Percentiles rank a stretch among this genome's conserved stretches.
Conservation (phyloP, 2,888 invertebrate species). For the Orgyia antiqua region DNA sequence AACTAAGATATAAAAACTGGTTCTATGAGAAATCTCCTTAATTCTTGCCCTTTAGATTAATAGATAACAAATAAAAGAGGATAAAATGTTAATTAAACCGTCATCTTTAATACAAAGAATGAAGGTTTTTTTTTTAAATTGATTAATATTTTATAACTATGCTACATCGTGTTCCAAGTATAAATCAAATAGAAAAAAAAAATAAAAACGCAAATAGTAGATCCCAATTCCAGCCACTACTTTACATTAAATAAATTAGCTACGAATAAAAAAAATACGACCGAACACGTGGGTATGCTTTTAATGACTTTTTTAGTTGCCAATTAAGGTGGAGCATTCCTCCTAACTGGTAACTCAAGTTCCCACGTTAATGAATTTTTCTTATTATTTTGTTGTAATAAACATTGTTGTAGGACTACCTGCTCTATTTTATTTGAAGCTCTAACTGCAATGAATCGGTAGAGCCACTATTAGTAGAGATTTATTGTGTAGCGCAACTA, state of each 20-base stretch:
- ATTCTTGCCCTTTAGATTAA: too few relatives aligned
- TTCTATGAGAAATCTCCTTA: too few relatives aligned
- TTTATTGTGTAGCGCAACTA: too few relatives aligned
- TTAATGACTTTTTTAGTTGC: slow-evolving; percentile 18
- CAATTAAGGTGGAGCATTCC: slow-evolving; percentile 23
- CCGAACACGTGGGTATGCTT: slow-evolving; percentile 21
- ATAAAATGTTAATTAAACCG: too few relatives aligned
- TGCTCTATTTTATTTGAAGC: slow-evolving; percentile 15
- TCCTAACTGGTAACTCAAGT: slow-evolving; percentile 13
- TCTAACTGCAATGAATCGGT: too few relatives aligned
- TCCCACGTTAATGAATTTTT: slow-evolving; percentile 14
- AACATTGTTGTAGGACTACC: slow-evolving; percentile 9
- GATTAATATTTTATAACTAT: too few relatives aligned
- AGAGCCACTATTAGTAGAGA: too few relatives aligned
- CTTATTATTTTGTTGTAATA: slow-evolving; percentile 14
- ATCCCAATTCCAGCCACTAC: slow-evolving; percentile 7
- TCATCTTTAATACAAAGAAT: too few relatives aligned
- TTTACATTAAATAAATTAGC: slow-evolving; percentile 1
- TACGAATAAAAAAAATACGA: too few relatives aligned
- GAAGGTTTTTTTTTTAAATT: too few relatives aligned
- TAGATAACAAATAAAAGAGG: too few relatives aligned
- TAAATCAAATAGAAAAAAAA: slow-evolving; percentile 14
- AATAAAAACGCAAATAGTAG: slow-evolving; percentile 19
- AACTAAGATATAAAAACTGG: too few relatives aligned
- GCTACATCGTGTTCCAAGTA: slow-evolving; percentile 8